A percentile compares a stretch with the other conserved stretches of the same genome.
Conservation (phyloP, 2,888 invertebrate species). For the Amiota minor region DNA sequence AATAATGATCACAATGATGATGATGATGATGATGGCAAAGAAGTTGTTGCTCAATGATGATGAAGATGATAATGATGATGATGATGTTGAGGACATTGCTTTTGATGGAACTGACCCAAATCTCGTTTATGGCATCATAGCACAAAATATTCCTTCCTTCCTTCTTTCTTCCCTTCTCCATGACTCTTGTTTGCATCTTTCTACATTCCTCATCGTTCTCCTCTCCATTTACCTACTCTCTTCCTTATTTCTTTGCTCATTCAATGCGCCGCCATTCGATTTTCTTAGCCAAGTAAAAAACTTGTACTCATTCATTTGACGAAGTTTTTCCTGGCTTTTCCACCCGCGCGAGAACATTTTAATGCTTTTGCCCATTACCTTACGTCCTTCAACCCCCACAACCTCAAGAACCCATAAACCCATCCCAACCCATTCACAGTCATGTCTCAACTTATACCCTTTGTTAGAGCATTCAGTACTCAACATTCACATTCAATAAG, state of each 20-base stretch:
- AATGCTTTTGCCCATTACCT: neutral
- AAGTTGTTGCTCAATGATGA: conserved; percentile 37
- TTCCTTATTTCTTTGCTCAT: conserved; percentile 39
- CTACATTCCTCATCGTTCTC: conserved; percentile 25
- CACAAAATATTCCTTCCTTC: too few relatives aligned
- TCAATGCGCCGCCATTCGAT: conserved; percentile 36
- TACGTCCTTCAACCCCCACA: neutral
- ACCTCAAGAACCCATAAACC: neutral
- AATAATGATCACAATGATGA: conserved; percentile 50
- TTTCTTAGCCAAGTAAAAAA: conserved; percentile 24
- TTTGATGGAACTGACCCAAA: conserved; percentile 67
- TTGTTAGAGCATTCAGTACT: neutral
- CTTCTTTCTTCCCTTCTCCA: conserved; percentile 30
- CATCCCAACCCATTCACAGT: neutral
- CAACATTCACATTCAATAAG: conserved; percentile 8
- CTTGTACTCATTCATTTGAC: conserved; percentile 35
- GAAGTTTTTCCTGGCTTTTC: conserved; percentile 28
- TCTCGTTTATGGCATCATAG: conserved; percentile 46
- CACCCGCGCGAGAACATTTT: conserved; percentile 8
- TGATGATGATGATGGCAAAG: conserved; percentile 44
- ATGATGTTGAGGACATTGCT: conserved; percentile 51
- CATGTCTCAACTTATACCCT: neutral
- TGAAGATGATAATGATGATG: conserved; percentile 47
- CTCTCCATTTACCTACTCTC: conserved; percentile 20
- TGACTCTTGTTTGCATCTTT: conserved; percentile 25